Base-by-base conservation (phyloP, 2,888 invertebrate species). In the Mallateleia sp. region DNA sequence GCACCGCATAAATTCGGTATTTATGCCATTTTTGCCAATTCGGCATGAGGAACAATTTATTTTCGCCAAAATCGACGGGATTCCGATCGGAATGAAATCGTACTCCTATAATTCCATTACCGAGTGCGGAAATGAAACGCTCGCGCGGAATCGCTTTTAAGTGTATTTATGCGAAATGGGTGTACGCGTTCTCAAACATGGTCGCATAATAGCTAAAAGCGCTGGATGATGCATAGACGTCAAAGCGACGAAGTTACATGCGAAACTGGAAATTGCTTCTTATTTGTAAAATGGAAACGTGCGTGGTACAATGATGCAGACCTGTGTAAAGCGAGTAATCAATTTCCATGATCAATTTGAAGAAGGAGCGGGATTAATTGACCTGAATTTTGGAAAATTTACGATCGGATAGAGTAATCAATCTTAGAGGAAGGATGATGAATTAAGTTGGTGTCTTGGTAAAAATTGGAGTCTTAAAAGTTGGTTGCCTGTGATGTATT, bases 81-180 rank as follows among this genome's bases (percentile, higher is more conserved):
- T 58, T 52, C 22, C 28, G 22, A 54, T 25, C 22, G 20, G 20
- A 74, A 52, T 64, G 64, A 45, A 64, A 56, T 67, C 20, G 32
- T 42, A 67, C 11, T 45, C 8, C 25, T n/a, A 62, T 71, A 62
- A 62, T 69, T 62, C 52, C 52, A 62, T 79, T 62, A 71, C 58
- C 50, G n/a, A 1, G 7, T 20, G n/a, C 58, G 69, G 71, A 71
- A 64, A 80, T 71, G 71, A 80, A 80, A 72, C 32, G 11, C 56
- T 54, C 47, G 52, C 64, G 6, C 22, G 69, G 25, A 71, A 64
- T 71, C 50, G 69, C 71, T 22, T 69, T 50, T 58, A 50, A 58
- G 64, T 54, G 24, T 80, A 32, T 64, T 71, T 71, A 80, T 64
- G 80, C 20, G 64, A 71, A 64, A 80, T 80, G 38, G 28, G 28